Base-by-base conservation (phyloP, 35 echinoderm and acorn worm genomes). In the Diadema setosum region DNA sequence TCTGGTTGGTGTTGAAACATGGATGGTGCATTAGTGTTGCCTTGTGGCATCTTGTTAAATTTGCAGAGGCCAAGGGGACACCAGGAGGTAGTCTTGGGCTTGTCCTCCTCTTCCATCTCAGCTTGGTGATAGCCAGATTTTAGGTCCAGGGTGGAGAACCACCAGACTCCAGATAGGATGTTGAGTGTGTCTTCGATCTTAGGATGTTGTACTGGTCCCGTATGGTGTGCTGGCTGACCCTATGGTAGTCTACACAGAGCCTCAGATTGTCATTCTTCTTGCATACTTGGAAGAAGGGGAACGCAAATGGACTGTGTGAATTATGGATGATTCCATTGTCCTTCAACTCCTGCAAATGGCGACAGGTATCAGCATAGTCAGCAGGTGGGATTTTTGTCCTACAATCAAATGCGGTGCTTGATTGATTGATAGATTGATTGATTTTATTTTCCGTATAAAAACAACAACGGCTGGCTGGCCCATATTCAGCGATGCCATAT, bases 91-190 rank as follows among this genome's bases (percentile, higher is more conserved):
- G 91, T 93, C 37, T 93, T 93, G 18, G 16, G 46, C 58, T 82
- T 93, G 65, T 83, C 91, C 33, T 40, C 41, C 76, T 93, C 91
- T 33, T 89, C 86, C 75, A 93, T 75, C 75, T 89, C 91, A 30
- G 89, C 55, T 46, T 93, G 91, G 52, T 88, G 91, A 23, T 95
- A 95, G 15, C 94, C 94, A 29, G 89, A 92, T 56, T 91, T 92
- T 0, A 95, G 65, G 46, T 95, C 89, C 26, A 95, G 69, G 39
- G 76, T 85, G 88, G 58, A 52, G 25, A 95, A 95, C 82, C 83
- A 90, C 3, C 32, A 33, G 2, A 88, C 87, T 9, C 93, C 93
- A 58, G 67, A 59, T 6, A 95, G 55, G 56, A 84, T 39, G 23
- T 91, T 82, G 21, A 95, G 83, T 0, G 88, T 90, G 16, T 95